phyloP scores from a whole-genome alignment of 2,113 vertebrate species.

The Terrapene triunguis region DNA sequence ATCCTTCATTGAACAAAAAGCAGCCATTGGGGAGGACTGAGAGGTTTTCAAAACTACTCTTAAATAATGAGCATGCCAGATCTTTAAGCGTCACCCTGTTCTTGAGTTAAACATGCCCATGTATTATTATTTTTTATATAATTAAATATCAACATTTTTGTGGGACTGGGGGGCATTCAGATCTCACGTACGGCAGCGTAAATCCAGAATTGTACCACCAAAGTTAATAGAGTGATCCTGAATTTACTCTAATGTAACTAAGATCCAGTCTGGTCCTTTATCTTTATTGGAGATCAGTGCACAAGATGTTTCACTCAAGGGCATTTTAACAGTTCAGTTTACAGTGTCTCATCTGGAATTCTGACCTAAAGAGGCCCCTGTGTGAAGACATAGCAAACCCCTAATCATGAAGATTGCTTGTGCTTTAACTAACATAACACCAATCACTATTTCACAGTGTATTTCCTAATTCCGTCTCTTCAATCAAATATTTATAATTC shows the following conservation, averaged over 20 bases:
- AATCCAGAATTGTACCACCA: not conserved
- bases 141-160: not conserved
- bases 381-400: too few relatives aligned
- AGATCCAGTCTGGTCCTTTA: not conserved
- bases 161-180: not conserved
- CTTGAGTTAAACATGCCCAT: not conserved
- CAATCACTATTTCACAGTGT: too few relatives aligned
- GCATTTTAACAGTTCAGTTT: not conserved
- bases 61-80: not conserved
- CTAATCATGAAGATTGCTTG: too few relatives aligned
- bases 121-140: not conserved
- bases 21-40: not conserved
- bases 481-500: too few relatives aligned
- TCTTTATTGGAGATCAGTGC: not conserved
- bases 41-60: not conserved
- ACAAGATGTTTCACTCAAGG: not conserved
- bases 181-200: not conserved
- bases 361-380: too few relatives aligned
- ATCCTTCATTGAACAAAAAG: not conserved
- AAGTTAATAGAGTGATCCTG: not conserved
- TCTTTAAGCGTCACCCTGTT: not conserved
- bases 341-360: too few relatives aligned
- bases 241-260: not conserved
- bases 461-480: too few relatives aligned
- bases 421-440: too few relatives aligned